A percentile compares a stretch with the other conserved stretches of the same genome.
Conservation (phyloP, 2,113 vertebrate species). For the Setophaga coronata region DNA sequence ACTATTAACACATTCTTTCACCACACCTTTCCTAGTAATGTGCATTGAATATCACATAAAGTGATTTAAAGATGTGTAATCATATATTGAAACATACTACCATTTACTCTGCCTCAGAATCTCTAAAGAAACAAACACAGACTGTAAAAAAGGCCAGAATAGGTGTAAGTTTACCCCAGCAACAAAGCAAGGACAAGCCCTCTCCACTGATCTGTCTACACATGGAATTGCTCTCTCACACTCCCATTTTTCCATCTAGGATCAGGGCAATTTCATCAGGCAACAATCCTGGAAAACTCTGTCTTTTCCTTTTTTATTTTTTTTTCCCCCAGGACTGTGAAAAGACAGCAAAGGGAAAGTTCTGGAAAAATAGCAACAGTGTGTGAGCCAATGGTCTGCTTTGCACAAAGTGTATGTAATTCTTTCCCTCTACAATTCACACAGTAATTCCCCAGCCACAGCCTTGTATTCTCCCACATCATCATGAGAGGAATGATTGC, state of each 20-base stretch:
- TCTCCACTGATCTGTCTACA: not conserved
- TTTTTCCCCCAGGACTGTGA: not conserved
- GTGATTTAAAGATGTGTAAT: not conserved
- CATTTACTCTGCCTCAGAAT: not conserved
- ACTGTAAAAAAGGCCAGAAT: not conserved
- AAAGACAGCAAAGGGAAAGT: not conserved
- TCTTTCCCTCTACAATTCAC: slow-evolving; percentile 19
- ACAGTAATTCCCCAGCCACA: slow-evolving; percentile 20
- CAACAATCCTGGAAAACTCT: not conserved
- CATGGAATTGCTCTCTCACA: not conserved
- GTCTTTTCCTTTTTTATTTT: no score
- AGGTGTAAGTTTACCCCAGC: not conserved
- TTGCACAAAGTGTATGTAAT: slow-evolving; percentile 7
- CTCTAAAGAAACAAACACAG: not conserved
- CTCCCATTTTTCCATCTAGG: not conserved
- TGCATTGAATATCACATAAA: not conserved
- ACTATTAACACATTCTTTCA: not conserved
- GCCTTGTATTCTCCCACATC: slow-evolving; percentile 4
- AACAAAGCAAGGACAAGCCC: not conserved
- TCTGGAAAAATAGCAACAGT: not conserved
- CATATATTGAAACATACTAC: not conserved
- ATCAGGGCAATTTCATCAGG: not conserved
- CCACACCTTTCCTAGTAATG: not conserved
- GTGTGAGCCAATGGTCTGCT: not conserved
- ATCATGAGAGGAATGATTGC: slow-evolving; percentile 1